Conservation (phyloP, 2,113 vertebrate species). For the Microtus oregoni region DNA sequence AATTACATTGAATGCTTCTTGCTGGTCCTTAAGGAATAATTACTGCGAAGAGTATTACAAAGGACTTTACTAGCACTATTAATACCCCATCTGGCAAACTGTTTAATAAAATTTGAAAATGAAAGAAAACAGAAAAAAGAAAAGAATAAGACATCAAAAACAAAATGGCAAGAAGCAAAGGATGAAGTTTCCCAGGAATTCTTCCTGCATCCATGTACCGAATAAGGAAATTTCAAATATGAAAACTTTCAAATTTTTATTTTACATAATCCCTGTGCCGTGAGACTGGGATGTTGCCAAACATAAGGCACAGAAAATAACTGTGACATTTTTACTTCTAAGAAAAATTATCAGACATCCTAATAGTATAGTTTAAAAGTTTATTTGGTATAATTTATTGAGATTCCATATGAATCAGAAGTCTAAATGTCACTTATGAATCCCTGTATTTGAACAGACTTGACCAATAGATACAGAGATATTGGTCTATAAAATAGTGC, state of each 20-base stretch:
- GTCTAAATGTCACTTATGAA: slow-evolving; percentile 36
- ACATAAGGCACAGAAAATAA: slow-evolving; percentile 1
- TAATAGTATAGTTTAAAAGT: slow-evolving; percentile 40
- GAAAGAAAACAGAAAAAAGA: background rate
- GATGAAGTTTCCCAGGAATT: background rate
- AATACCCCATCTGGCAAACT: slow-evolving; percentile 10
- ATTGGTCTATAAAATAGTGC: background rate
- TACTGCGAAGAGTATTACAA: slow-evolving; percentile 30
- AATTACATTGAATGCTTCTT: background rate
- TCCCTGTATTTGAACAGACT: slow-evolving; percentile 19
- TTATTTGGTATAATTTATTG: slow-evolving; percentile 41
- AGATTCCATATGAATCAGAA: slow-evolving; percentile 46
- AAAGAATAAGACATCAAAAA: slow-evolving; percentile 26
- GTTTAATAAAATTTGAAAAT: background rate
- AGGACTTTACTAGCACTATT: slow-evolving; percentile 16
- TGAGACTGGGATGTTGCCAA: background rate
- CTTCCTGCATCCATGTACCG: background rate
- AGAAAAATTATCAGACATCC: slow-evolving; percentile 22
- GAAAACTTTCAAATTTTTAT: background rate
- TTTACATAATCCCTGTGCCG: background rate
- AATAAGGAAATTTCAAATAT: slow-evolving; percentile 25
- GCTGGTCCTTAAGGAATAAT: slow-evolving; percentile 36
- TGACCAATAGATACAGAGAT: slow-evolving; percentile 11
- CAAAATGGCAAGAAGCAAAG: slow-evolving; percentile 36
- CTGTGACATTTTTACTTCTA: slow-evolving; percentile 45